phyloP scores from a whole-genome alignment of 2,113 vertebrate genomes.

The Chamaetylas fuelleborni region DNA sequence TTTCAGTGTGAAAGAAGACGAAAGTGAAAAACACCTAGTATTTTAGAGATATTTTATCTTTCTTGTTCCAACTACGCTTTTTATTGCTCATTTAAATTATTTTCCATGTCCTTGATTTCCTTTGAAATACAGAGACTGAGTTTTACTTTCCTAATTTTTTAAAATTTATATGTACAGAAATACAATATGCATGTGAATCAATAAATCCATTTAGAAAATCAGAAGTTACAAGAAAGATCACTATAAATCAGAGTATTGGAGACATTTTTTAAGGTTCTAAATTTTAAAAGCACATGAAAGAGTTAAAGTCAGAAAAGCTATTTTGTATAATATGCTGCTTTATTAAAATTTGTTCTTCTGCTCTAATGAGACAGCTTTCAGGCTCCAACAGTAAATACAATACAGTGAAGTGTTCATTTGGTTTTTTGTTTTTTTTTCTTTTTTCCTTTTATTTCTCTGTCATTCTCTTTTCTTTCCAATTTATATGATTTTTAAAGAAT shows the following conservation, averaged over 20 bases:
- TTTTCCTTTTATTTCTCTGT: rapidly evolving
- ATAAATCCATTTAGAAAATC: background rate
- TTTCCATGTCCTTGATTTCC: background rate
- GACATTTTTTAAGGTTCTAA: background rate
- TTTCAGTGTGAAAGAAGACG: background rate
- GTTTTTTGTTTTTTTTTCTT: background rate
- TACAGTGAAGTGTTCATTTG: background rate
- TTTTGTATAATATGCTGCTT: background rate
- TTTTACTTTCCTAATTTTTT: background rate
- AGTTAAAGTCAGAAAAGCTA: background rate
- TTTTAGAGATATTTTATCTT: background rate
- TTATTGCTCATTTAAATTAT: background rate
- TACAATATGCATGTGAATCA: background rate
- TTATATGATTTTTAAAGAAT: background rate
- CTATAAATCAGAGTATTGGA: background rate
- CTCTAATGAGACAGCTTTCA: background rate
- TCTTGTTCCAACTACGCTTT: background rate
- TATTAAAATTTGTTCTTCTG: background rate
- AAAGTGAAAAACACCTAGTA: background rate
- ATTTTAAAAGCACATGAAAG: background rate
- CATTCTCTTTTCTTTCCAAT: background rate
- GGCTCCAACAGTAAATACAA: background rate
- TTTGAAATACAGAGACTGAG: background rate
- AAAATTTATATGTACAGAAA: background rate
- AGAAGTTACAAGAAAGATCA: background rate